Percentiles rank a stretch among this genome's conserved stretches.
phyloP scores from a whole-genome alignment of 2,888 invertebrate species.

The Drosophila merina region DNA sequence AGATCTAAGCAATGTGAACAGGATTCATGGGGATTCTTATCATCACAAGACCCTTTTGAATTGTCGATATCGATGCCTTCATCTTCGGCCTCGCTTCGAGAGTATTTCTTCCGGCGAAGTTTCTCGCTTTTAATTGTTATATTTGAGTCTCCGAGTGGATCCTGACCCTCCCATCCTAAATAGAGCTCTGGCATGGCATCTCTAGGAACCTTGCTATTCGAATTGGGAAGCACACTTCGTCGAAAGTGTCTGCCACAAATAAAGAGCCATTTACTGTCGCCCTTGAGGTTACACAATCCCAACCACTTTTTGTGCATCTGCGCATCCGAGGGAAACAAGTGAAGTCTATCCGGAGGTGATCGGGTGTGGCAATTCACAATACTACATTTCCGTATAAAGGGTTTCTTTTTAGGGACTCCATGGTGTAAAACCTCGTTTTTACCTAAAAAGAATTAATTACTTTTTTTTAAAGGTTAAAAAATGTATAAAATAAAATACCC shows the following conservation, averaged over 20 bases:
- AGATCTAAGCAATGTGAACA: conserved; percentile 18
- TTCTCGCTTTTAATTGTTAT: background rate
- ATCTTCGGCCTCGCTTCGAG: conserved; percentile 16
- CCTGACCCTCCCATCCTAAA: conserved; percentile 25
- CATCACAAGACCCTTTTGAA: conserved; percentile 2
- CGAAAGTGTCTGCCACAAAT: conserved; percentile 30
- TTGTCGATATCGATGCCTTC: conserved; percentile 7
- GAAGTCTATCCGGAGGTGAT: conserved; percentile 12
- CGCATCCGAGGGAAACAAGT: conserved; percentile 37
- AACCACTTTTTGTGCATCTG: conserved; percentile 36
- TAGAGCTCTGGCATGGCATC: conserved; percentile 41
- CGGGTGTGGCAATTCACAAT: conserved; percentile 23
- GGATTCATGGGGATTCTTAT: background rate
- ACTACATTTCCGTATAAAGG: conserved; percentile 29
- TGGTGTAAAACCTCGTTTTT: conserved; percentile 19
- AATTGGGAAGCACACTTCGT: conserved; percentile 15
- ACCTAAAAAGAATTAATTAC: conserved; percentile 12
- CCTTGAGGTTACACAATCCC: conserved; percentile 23
- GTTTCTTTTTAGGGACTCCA: background rate
- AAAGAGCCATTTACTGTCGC: conserved; percentile 14
- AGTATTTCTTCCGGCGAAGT: background rate
- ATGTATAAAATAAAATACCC: background rate
- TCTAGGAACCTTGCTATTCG: conserved; percentile 14
- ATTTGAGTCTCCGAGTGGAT: conserved; percentile 22
- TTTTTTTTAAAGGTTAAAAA: no score